Conservation (phyloP, 2,888 invertebrate species). For the Lordiphosa fenestrarum region DNA sequence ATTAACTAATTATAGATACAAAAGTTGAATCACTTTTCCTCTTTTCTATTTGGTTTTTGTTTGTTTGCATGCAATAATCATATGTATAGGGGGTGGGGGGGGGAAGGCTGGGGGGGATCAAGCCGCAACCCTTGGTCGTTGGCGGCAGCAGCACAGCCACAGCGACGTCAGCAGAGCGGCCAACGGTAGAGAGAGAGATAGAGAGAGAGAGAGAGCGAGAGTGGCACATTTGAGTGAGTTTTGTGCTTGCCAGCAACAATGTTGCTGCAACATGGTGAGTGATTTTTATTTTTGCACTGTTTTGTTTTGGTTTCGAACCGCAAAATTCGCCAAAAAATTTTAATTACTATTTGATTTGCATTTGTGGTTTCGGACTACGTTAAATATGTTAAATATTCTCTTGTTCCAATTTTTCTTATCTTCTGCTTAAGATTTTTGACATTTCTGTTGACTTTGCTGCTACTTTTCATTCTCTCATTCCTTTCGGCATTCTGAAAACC, state of each 20-base stretch:
- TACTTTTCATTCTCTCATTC: too few relatives aligned
- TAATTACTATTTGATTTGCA: too few relatives aligned
- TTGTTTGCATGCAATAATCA: slow-evolving; percentile 3
- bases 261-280: slow-evolving; percentile 16
- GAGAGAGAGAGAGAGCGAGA: slow-evolving; percentile 6
- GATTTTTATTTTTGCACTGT: neutral
- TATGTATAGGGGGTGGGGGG: neutral
- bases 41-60: neutral
- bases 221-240: neutral
- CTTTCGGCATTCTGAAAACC: too few relatives aligned
- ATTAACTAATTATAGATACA: slow-evolving; percentile 59
- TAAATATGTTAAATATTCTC: too few relatives aligned
- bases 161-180: neutral
- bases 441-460: too few relatives aligned
- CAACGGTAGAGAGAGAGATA: neutral
- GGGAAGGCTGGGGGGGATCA: neutral
- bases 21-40: slow-evolving; percentile 9
- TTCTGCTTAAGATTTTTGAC: too few relatives aligned
- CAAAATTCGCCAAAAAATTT: too few relatives aligned
- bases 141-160: neutral
- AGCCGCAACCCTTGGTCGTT: neutral
- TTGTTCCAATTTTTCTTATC: too few relatives aligned
- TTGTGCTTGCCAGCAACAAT: slow-evolving; percentile 3
- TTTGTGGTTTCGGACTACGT: too few relatives aligned
- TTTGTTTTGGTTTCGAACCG: neutral